Base-by-base conservation (phyloP, 92 coral and sea anemone species). In the Actinostola sp. region DNA sequence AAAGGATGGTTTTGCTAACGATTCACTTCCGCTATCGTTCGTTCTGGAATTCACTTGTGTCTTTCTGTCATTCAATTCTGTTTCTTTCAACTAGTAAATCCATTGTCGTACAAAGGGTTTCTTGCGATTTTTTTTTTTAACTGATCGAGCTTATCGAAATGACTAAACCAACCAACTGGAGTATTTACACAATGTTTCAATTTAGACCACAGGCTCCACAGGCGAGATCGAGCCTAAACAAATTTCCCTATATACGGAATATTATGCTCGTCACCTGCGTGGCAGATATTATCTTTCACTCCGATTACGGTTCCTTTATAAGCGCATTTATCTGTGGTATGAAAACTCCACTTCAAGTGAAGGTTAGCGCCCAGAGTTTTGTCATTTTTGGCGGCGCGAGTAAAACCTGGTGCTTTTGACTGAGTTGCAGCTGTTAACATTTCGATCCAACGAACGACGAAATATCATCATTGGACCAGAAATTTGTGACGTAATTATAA, bases 321-420 rank as follows among this genome's bases (percentile, higher is more conserved):
- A 53, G 59, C 21, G 11, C 31, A 7, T 19, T 5, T 19, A 20
- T 20, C 2, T 1, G 28, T 53, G 21, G 14, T 7, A 25, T 11
- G 25, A 16, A 53, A 53, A 19, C 59, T 25, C 19, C 25, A 5
- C 25, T 53, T 53, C 59, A 53, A 53, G 59, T 16, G 54, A 53
- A 5, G 59, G 25, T 20, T 15, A 49, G 55, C 55, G 25, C 55
- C 55, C 25, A 49, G 55, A 53, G 27, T 53, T 53, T 53, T 53
- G 59, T 17, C 59, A 53, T 53, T 9, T 53, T 53, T 53, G 20
- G 59, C 11, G 15, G 25, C 55, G 55, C 15, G 6, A 7, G 31
- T 7, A 6, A 6, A 9, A 20, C 5, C 7, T 16, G 4, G 3
- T 5, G 5, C 59, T 53, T 3, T 48, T 17, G 54, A 23, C 25